Evolutionary conservation across 2,888 invertebrate genomes (phyloP), one percentile per base, ranked within the genome.

Genomic region (Chirona hameri): DNA sequence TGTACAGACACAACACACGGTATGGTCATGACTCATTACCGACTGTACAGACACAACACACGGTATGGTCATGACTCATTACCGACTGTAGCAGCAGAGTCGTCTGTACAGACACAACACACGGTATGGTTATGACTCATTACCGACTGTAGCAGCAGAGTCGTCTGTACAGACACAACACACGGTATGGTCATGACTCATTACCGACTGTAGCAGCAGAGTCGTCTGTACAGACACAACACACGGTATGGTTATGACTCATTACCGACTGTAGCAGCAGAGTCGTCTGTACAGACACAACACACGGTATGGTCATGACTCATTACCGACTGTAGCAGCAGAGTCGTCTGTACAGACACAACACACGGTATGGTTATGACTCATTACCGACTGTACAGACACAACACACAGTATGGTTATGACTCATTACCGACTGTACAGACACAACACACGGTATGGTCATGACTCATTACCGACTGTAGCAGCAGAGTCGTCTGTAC

Each of bases 21-120:
- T n/a, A n/a, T n/a, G n/a, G 18, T 79, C 69, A 18, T 27, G 81
- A 9, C 69, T 52, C 27, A 57, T n/a, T 18, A 52, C 52, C 5
- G 31, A 79, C 69, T 82, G 57, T n/a, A 65, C 39, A 39, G 39
- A 39, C 39, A 39, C 4, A 39, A 7, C 39, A n/a, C n/a, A n/a
- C n/a, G n/a, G n/a, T n/a, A n/a, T n/a, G n/a, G 18, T 79, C 69
- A 18, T 27, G 81, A 9, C 69, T 52, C 27, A 57, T n/a, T 18
- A 52, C 52, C 5, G 31, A 79, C 69, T 82, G 57, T n/a, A 65
- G 79, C 81, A 48, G 27, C 31, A 24, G 57, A n/a, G 60, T 69
- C 52, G 39, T 82, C 60, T 31, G 69, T 12, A 39, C 39, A 39
- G 39, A 39, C 39, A 39, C 4, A 39, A 7, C 39, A n/a, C n/a